Base-by-base conservation (phyloP, 1,140 invertebrate species). In the Bombus confusus region DNA sequence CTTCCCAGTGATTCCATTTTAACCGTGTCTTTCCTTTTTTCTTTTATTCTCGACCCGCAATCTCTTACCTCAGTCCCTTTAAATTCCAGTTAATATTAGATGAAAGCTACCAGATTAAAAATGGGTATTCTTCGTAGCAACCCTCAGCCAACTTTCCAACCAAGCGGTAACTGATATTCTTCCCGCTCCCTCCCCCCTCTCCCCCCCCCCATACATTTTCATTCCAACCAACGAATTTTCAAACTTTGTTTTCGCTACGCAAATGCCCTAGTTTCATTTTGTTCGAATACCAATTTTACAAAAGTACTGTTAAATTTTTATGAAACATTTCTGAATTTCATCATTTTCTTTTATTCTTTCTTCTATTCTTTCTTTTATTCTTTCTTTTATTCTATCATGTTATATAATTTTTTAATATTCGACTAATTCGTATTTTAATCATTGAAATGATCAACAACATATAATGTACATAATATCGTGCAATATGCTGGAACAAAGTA, bases 51-150 rank as follows among this genome's bases (percentile, higher is more conserved):
- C 47, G 34, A 68, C 57, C 79, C 62, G 57, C 79, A 57, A 76
- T 59, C 52, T 82, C 66, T 92, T 69, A 88, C 90, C 92, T 90
- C 89, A 92, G 92, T 92, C 91, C 87, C 83, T 91, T 92, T 84
- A 88, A 89, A 85, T 91, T 91, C 81, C 86, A 72, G 77, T 91
- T 88, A 91, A 93, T 90, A 86, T 88, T 82, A 83, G 83, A 85
- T 86, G 89, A 92, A 92, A 92, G 90, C 91, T 91, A 92, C 88
- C 91, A 88, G 91, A 93, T 93, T 93, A 92, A 94, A 93, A 94
- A 90, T 92, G 90, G 88, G 87, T 91, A 92, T 89, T 91, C 88
- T 92, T 92, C 91, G 87, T 86, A 90, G 88, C 86, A 91, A 87
- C 76, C 75, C 83, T 62, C 77, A 69, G 73, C 73, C 79, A 59